These are phyloP conservation scores for Zaprionus lineosus DNA, from an alignment of 2,888 invertebrate genomes.

Conservation along the genomic window DNA sequence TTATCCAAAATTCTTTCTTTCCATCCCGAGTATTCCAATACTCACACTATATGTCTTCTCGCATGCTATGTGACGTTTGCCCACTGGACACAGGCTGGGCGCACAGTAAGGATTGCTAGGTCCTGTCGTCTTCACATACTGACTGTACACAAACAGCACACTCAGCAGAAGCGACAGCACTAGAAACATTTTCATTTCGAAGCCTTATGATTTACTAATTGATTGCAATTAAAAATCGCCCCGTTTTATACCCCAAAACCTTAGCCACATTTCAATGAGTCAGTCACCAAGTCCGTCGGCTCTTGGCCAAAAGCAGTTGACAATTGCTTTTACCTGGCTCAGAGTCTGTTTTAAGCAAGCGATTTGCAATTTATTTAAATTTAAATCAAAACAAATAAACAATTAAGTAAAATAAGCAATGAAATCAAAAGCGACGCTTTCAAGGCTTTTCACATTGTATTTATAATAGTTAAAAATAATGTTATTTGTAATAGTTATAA, in stretches of 20 bases:
- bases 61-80: conserved; percentile 61
- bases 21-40: neutral
- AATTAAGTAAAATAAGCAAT: too few species aligned
- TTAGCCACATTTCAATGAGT: neutral
- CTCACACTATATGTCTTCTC: conserved; percentile 33
- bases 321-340: conserved; percentile 26
- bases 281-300: too few species aligned
- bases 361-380: too few species aligned
- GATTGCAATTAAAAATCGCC: neutral
- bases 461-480: too few species aligned
- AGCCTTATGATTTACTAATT: neutral
- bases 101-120: conserved; percentile 51
- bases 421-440: too few species aligned
- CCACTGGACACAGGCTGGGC: conserved; percentile 41
- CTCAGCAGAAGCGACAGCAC: conserved; percentile 8
- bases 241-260: conserved; percentile 11
- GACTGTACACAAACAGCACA: conserved; percentile 4
- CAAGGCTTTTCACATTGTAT: too few species aligned
- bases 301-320: conserved; percentile 42
- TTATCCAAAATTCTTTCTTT: neutral
- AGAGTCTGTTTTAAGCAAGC: conserved; percentile 29
- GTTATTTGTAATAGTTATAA: too few species aligned
- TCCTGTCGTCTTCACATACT: conserved; percentile 29
- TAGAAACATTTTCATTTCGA: conserved; percentile 25
- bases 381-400: too few species aligned